phyloP scores from a whole-genome alignment of 1,140 invertebrate species.

The Bombus confusus region DNA sequence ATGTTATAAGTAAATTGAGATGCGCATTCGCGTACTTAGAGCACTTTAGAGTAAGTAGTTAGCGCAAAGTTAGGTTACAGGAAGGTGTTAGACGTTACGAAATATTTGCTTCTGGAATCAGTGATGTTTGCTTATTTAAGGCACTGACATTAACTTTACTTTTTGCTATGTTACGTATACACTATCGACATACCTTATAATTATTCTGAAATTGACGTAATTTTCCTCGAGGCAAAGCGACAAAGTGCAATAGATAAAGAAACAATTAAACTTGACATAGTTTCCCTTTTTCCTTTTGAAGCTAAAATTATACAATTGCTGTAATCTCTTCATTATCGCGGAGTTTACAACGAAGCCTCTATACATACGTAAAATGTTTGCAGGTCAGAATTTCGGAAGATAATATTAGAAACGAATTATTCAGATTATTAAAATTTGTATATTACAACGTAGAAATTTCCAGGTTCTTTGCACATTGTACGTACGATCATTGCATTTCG shows the following conservation, averaged over 20 bases:
- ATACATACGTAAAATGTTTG: not conserved
- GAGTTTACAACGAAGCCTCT: no score
- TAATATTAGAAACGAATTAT: not conserved
- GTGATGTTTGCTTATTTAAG: not conserved
- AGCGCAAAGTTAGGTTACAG: not conserved
- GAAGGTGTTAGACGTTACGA: not conserved
- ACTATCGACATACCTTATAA: constrained; percentile 13
- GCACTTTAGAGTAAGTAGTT: not conserved
- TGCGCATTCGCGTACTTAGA: not conserved
- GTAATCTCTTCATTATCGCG: not conserved
- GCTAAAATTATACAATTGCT: not conserved
- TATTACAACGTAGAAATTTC: not conserved
- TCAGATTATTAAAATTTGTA: not conserved
- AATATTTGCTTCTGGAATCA: not conserved
- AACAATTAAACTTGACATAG: not conserved
- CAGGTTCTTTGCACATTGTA: no score
- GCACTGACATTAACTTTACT: not conserved
- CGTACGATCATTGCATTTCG: fast-evolving
- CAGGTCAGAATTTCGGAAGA: not conserved
- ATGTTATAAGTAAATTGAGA: not conserved
- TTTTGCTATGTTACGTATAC: not conserved
- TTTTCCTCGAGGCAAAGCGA: not conserved
- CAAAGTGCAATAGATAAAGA: not conserved
- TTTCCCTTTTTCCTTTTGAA: not conserved
- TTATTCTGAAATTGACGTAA: constrained; percentile 19